Evolutionary conservation across 1,140 invertebrate species (phyloP).

Genomic region (Pinna nobilis): DNA sequence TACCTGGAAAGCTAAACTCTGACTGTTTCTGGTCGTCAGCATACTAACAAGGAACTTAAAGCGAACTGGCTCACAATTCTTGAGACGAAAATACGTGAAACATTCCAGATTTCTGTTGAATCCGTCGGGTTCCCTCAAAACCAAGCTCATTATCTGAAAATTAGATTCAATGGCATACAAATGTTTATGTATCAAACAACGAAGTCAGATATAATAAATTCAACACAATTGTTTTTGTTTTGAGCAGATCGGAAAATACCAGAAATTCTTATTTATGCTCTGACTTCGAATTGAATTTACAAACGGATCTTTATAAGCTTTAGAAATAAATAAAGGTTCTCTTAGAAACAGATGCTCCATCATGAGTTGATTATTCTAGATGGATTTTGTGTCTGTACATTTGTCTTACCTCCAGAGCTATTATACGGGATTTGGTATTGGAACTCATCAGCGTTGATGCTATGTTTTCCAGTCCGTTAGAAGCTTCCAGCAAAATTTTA

Average conservation of each 20-base stretch:
- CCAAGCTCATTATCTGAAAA: constrained; percentile 72
- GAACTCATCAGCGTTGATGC: constrained; percentile 92
- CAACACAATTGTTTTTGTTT: no score
- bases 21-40: constrained; percentile 79
- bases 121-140: constrained; percentile 75
- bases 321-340: not conserved
- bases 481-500: constrained; percentile 78
- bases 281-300: not conserved
- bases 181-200: no score
- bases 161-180: no score
- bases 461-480: constrained; percentile 89
- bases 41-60: constrained; percentile 93
- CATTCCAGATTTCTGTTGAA: constrained; percentile 91
- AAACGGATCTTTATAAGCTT: not conserved
- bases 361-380: no score
- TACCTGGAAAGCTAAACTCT: constrained; percentile 62
- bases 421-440: constrained; percentile 86
- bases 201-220: no score
- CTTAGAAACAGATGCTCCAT: no score
- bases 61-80: constrained; percentile 92
- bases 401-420: constrained; percentile 85
- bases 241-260: no score
- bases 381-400: no score
- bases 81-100: constrained; percentile 88
- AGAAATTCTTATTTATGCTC: no score